Evolutionary conservation across 2,888 invertebrate genomes (phyloP).

Genomic region (Drosophila melanocephala): DNA sequence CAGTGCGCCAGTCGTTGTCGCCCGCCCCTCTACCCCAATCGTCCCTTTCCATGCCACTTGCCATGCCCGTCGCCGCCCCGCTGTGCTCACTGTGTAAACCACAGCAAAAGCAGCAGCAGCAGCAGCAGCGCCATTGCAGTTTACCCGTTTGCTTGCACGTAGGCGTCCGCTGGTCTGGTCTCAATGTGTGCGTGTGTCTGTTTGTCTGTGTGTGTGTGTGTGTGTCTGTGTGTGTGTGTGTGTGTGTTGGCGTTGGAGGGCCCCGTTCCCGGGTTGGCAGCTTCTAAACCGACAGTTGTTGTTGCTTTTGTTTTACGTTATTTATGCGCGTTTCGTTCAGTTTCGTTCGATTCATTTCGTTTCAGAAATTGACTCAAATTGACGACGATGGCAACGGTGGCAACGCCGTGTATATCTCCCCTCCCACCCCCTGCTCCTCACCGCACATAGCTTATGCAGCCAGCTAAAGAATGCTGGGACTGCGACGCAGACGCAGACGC

Average conservation of each 20-base stretch:
- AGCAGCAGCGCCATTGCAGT: slow-evolving; percentile 64
- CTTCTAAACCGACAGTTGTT: slow-evolving; percentile 42
- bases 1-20: slow-evolving; percentile 74
- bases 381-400: slow-evolving; percentile 53
- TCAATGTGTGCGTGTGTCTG: slow-evolving; percentile 27
- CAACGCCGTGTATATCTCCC: slow-evolving; percentile 26
- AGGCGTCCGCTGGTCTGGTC: slow-evolving; percentile 68
- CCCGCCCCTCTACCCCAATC: slow-evolving; percentile 9
- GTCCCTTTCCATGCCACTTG: not conserved
- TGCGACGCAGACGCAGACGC: slow-evolving; percentile 35
- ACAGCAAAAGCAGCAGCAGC: slow-evolving; percentile 30
- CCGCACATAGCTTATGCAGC: slow-evolving; percentile 8
- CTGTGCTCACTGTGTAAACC: slow-evolving; percentile 29
- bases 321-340: slow-evolving; percentile 78
- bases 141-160: slow-evolving; percentile 63
- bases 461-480: slow-evolving; percentile 64
- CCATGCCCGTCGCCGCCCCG: slow-evolving; percentile 14
- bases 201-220: slow-evolving; percentile 7
- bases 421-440: not conserved
- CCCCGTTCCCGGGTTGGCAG: slow-evolving; percentile 60
- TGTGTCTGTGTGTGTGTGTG: slow-evolving; percentile 20
- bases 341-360: slow-evolving; percentile 76
- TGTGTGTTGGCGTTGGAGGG: slow-evolving; percentile 73
- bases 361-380: slow-evolving; percentile 78
- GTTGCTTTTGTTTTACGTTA: slow-evolving; percentile 63